Evolutionary conservation across 1,140 invertebrate species (phyloP), one percentile per base, ranked within the genome.

Genomic region (Ladona fulva): DNA sequence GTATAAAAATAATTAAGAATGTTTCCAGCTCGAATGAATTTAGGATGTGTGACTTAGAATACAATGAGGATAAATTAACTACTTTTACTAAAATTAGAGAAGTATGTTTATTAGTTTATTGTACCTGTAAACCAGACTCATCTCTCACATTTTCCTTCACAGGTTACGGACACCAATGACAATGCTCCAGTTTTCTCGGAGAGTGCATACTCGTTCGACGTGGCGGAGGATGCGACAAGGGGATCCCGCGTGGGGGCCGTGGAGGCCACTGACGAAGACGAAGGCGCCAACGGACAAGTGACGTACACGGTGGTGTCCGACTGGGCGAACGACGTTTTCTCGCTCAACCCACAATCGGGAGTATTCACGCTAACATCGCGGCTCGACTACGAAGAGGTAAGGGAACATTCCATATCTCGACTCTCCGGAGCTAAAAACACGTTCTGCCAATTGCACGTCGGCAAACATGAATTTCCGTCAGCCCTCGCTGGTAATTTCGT

Each of bases 311-410:
- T 97, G 76, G 90, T 97, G 82, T 93, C 93, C 75, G 96, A 98
- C 81, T 98, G 96, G 93, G 95, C 94, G 73, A 95, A 97, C 83
- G 95, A 96, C 82, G 93, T 97, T 0, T 98, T 99, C 85, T 93
- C 93, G 0, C 87, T 99, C 76, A 96, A 97, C 86, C 92, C 94
- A 0, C 92, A 93, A 82, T 95, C 92, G 14, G 95, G 95, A 44
- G 89, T 95, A 16, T 95, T 98, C 83, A 96, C 94, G 6, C 86
- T 97, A 12, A 96, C 94, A 0, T 92, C 94, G 0, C 88, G 91
- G 80, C 89, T 97, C 75, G 96, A 98, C 85, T 96, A 97, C 85
- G 97, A 98, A 87, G 93, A 95, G 89, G 94, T 96, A 85, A 88
- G 86, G 78, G 19, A 16, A 75, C 16, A 22, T 5, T 22, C n/a